Conservation (phyloP, 2,797 vertebrate genomes). For the Crenuchus spilurus region DNA sequence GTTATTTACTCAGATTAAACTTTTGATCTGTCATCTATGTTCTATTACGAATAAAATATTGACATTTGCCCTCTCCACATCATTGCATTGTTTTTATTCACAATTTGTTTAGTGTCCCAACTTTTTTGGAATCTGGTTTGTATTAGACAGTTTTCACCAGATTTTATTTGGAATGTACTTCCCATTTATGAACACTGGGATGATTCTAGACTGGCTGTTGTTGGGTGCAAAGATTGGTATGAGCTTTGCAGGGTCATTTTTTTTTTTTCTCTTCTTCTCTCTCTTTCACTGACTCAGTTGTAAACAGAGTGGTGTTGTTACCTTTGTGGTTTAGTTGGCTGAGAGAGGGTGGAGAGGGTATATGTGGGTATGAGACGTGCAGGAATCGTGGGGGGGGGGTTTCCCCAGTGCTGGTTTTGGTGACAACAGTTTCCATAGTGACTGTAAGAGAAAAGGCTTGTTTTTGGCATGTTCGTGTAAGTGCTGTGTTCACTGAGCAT, state of each 20-base stretch:
- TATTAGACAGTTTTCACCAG: too few species aligned
- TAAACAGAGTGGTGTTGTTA: not conserved
- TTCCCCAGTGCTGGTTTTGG: slow-evolving; percentile 25
- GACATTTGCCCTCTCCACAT: too few species aligned
- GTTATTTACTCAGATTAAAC: too few species aligned
- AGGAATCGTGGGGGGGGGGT: slow-evolving; percentile 14
- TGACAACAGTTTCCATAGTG: slow-evolving; percentile 46
- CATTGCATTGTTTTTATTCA: too few species aligned
- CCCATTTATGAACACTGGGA: too few species aligned
- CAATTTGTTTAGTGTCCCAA: too few species aligned
- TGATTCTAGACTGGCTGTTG: too few species aligned
- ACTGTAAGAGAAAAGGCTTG: slow-evolving; percentile 35
- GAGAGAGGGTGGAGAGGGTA: slow-evolving; percentile 37
- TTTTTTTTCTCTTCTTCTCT: not conserved
- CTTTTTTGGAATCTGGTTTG: too few species aligned
- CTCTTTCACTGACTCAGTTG: not conserved
- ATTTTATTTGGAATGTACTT: too few species aligned
- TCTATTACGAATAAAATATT: too few species aligned
- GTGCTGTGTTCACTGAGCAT: slow-evolving; percentile 13
- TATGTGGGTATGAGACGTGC: slow-evolving; percentile 49
- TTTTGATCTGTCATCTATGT: too few species aligned
- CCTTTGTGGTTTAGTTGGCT: slow-evolving; percentile 48
- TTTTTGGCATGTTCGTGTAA: slow-evolving; percentile 4
- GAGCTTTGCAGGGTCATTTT: not conserved
- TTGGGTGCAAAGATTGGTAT: too few species aligned